Base-by-base conservation (phyloP, 2,888 invertebrate genomes). In the Amiota minor region DNA sequence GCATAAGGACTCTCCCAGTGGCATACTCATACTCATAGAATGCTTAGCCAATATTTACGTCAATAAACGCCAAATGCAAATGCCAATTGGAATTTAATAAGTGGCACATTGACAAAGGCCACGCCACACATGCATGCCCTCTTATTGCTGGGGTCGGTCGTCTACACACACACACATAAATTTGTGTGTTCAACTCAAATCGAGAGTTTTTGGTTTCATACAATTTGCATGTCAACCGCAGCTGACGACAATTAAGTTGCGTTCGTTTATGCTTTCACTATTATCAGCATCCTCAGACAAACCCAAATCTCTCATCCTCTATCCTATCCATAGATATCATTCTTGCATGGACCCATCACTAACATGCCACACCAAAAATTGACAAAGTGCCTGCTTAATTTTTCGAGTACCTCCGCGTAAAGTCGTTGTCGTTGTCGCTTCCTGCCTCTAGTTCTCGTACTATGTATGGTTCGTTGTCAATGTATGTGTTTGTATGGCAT, bases 41-140 rank as follows among this genome's bases (percentile, higher is more conserved):
- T 59, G 35, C 35, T 59, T 80, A 78, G 59, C 70, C 70, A 72
- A 80, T 81, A 83, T 83, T 82, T 84, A 81, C 85, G 83, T 84
- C 85, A 83, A 83, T 83, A 83, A 84, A 83, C 84, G 83, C 81
- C 83, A 83, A 83, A 83, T 85, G 85, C 80, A 80, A 81, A 83
- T 81, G 83, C 83, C 83, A 68, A 68, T 53, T 65, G 49, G 18
- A 81, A 82, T 81, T 82, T 83, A 82, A 84, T 84, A 83, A 84
- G 82, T 83, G 82, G 83, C 84, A 81, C 6, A 76, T 71, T 74
- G 78, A 83, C 62, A 62, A 62, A 62, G 62, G 20, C 82, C 80
- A 78, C 82, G 84, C 84, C 80, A 77, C 82, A 84, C 56, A 84
- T 74, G 70, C 76, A 74, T 20, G 23, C 45, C 35, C 23, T 23